Percentiles rank a stretch among this genome's conserved stretches.
phyloP scores from a whole-genome alignment of 2,113 vertebrate genomes.

The Megalops atlanticus region DNA sequence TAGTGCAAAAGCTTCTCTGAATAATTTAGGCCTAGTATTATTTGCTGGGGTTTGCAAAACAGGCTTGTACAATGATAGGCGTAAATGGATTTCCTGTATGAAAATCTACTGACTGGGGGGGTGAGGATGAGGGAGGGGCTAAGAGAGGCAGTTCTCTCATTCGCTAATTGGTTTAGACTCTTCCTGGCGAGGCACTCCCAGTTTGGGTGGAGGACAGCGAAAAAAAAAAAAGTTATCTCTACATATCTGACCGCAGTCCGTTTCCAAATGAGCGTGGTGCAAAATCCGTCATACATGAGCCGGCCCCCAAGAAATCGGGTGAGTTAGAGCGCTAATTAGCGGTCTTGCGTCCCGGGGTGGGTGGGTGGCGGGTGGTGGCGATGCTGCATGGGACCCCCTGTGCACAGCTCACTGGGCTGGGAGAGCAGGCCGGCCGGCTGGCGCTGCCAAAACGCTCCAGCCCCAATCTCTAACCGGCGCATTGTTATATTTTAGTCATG shows the following conservation, averaged over 20 bases:
- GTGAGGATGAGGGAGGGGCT: constrained; percentile 50
- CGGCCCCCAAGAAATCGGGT: constrained; percentile 69
- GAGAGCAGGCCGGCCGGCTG: background rate
- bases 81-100: constrained; percentile 71
- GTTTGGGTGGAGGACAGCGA: constrained; percentile 25
- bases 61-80: constrained; percentile 70
- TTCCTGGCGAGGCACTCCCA: constrained; percentile 59
- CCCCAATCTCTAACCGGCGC: background rate
- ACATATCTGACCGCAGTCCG: constrained; percentile 14
- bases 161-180: constrained; percentile 60
- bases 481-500: constrained; percentile 24
- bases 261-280: constrained; percentile 61
- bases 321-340: constrained; percentile 57
- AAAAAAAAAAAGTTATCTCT: constrained; percentile 24
- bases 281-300: constrained; percentile 64
- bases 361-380: background rate
- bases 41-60: constrained; percentile 59
- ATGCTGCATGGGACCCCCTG: constrained; percentile 44
- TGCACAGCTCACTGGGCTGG: background rate
- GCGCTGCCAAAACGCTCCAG: background rate
- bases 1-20: constrained; percentile 72
- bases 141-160: constrained; percentile 43
- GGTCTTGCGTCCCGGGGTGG: background rate
- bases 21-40: constrained; percentile 81
- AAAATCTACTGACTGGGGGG: constrained; percentile 51